A percentile compares a stretch with the other conserved stretches of the same genome.
Evolutionary conservation across 2,888 invertebrate species (phyloP).

Genomic region (Andrena chrysosceles): DNA sequence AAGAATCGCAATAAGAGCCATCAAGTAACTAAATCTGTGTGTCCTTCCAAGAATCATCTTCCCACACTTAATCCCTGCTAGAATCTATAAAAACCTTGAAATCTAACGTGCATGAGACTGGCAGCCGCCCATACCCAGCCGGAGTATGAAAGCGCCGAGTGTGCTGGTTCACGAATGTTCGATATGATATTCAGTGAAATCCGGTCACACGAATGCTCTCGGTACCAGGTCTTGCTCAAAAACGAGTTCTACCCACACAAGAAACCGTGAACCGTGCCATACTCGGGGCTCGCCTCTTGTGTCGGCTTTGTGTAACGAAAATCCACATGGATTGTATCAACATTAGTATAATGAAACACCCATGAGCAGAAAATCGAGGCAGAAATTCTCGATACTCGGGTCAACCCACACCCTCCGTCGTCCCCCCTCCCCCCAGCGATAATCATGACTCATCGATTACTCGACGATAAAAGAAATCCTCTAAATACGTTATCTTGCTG

Average conservation of each 20-base stretch:
- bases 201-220: conserved; percentile 43
- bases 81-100: not conserved
- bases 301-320: conserved; percentile 33
- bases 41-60: too few relatives aligned
- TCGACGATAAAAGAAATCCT: not conserved
- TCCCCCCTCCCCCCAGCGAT: not conserved
- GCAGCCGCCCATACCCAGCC: not conserved
- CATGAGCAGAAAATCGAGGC: conserved; percentile 1
- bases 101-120: conserved; percentile 8
- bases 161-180: conserved; percentile 45
- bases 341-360: conserved; percentile 9
- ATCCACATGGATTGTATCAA: conserved; percentile 36
- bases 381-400: not conserved
- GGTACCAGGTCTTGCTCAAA: conserved; percentile 44
- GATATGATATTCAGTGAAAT: conserved; percentile 61
- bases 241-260: conserved; percentile 66
- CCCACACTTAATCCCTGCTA: too few relatives aligned
- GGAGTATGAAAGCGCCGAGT: not conserved
- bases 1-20: too few relatives aligned
- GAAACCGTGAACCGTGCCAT: conserved; percentile 52
- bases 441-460: not conserved
- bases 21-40: too few relatives aligned
- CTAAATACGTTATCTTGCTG: conserved; percentile 27
- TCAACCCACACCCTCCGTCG: too few relatives aligned
- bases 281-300: conserved; percentile 24